These are phyloP conservation scores for Pocillopora meandrina DNA, from an alignment of 92 coral and sea anemone genomes.

Conservation along the genomic window DNA sequence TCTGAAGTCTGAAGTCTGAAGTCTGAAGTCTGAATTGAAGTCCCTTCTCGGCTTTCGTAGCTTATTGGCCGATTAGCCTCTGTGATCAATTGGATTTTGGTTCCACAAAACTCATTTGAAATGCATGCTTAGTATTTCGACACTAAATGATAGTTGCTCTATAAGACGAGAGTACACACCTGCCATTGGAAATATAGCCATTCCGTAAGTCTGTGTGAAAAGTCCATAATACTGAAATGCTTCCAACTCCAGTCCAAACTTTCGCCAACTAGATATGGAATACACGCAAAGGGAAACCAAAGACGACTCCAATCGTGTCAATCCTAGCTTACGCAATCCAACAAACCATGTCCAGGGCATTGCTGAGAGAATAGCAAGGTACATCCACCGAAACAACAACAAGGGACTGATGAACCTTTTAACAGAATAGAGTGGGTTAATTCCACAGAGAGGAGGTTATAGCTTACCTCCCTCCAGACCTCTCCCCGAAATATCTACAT, in stretches of 20 bases:
- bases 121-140: no score
- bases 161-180: slow-evolving; percentile 10
- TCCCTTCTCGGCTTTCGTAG: no score
- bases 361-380: slow-evolving; percentile 52
- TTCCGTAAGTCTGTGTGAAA: slow-evolving; percentile 78
- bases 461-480: not conserved
- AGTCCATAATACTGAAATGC: slow-evolving; percentile 76
- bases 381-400: slow-evolving; percentile 75
- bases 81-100: no score
- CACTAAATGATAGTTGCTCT: no score
- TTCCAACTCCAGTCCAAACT: slow-evolving; percentile 72
- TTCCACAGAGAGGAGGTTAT: not conserved
- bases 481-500: not conserved
- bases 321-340: slow-evolving; percentile 61
- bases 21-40: no score
- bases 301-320: slow-evolving; percentile 75
- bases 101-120: no score
- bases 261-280: slow-evolving; percentile 75
- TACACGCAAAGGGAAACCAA: slow-evolving; percentile 52
- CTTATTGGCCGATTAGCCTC: no score
- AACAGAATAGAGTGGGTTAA: not conserved
- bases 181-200: slow-evolving; percentile 72
- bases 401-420: slow-evolving; percentile 59
- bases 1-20: no score
- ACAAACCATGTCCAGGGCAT: slow-evolving; percentile 78